These are phyloP conservation scores for Listrodromus nycthemerus DNA, from an alignment of 2,888 invertebrate species.

Conservation along the genomic window DNA sequence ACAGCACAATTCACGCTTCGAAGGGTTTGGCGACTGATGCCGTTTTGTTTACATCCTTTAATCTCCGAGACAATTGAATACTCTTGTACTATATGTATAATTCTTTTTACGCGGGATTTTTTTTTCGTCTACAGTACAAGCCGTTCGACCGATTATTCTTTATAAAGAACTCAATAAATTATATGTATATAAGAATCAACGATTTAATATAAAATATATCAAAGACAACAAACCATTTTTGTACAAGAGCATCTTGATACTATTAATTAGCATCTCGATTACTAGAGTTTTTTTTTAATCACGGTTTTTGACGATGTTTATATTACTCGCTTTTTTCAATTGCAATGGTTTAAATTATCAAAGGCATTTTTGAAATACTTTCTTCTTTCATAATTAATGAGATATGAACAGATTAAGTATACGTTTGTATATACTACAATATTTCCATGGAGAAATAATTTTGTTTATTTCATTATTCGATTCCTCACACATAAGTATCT, in stretches of 20 bases:
- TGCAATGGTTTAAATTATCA: not conserved
- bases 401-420: not conserved
- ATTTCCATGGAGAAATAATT: not conserved
- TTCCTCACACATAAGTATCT: not conserved
- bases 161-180: constrained; percentile 1
- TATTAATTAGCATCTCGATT: constrained; percentile 10
- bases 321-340: not conserved
- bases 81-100: not conserved
- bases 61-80: constrained; percentile 52
- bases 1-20: constrained; percentile 38
- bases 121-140: not conserved
- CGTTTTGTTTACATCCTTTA: constrained; percentile 64
- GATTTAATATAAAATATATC: constrained; percentile 19
- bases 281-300: not conserved
- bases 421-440: not conserved
- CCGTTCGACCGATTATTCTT: not conserved
- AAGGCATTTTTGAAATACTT: not conserved
- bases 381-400: not conserved
- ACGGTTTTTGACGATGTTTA: not conserved
- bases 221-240: constrained; percentile 5
- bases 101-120: not conserved
- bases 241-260: constrained; percentile 8
- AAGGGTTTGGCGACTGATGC: constrained; percentile 65
- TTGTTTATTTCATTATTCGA: not conserved
- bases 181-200: constrained; percentile 11